phyloP scores from a whole-genome alignment of 2,888 invertebrate genomes.

The Sphecodes monilicornis region DNA sequence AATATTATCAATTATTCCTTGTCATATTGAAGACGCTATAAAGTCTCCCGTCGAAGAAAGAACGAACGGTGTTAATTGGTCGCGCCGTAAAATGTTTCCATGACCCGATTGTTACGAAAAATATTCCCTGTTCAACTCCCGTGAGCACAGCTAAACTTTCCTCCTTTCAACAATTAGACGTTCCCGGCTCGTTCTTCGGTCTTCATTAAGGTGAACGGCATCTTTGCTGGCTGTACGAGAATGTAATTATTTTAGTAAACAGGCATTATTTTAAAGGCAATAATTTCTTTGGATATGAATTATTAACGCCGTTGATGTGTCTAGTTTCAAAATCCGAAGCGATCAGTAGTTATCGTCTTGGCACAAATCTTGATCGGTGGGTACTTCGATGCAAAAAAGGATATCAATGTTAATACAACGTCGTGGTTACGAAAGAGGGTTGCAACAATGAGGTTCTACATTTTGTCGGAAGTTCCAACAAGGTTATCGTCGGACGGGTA shows the following conservation, averaged over 20 bases:
- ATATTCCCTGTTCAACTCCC: not conserved
- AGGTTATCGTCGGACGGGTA: not conserved
- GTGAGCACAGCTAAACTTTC: not conserved
- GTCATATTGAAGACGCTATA: too few species aligned
- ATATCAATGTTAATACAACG: not conserved
- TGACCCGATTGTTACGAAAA: too few species aligned
- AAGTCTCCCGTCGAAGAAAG: too few species aligned
- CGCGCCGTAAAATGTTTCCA: too few species aligned
- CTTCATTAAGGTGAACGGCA: not conserved
- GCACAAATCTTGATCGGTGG: not conserved
- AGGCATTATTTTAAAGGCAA: not conserved
- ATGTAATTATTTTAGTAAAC: not conserved
- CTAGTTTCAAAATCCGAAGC: too few species aligned
- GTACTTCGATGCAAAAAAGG: too few species aligned
- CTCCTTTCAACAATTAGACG: not conserved
- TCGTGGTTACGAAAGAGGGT: not conserved
- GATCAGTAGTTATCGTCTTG: not conserved
- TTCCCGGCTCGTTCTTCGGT: not conserved
- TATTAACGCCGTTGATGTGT: too few species aligned
- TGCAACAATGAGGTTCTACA: not conserved
- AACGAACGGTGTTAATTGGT: too few species aligned
- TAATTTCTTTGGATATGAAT: not conserved
- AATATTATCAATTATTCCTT: too few species aligned
- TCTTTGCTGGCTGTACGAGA: not conserved
- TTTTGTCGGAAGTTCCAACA: not conserved